phyloP scores from a whole-genome alignment of 2,888 invertebrate species.

The Ashinkailepas kermadecensis region DNA sequence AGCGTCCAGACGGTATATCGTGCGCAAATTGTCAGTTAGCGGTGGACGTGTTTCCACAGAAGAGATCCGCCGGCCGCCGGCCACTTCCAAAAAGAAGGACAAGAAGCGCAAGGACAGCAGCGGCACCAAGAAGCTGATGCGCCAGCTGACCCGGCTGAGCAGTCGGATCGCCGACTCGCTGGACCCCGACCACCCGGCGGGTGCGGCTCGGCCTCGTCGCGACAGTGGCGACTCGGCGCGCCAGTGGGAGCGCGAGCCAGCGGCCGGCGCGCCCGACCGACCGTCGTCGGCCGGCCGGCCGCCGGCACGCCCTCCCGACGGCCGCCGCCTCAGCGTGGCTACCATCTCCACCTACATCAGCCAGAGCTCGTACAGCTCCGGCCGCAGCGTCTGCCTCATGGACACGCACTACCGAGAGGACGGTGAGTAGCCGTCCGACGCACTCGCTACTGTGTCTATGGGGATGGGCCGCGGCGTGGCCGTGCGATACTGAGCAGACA shows the following conservation, averaged over 20 bases:
- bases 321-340: conserved; percentile 70
- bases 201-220: neutral
- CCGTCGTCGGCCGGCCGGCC: neutral
- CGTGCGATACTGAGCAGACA: too few relatives aligned
- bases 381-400: conserved; percentile 26
- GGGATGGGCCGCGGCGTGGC: too few relatives aligned
- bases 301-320: conserved; percentile 26
- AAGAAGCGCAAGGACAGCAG: conserved; percentile 45
- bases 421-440: neutral
- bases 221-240: neutral
- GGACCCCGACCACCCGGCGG: neutral
- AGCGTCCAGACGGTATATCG: too few relatives aligned
- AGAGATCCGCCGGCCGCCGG: neutral
- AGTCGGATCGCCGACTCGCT: conserved; percentile 14
- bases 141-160: conserved; percentile 45
- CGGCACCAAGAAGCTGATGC: conserved; percentile 40
- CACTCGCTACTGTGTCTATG: too few relatives aligned
- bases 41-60: too few relatives aligned
- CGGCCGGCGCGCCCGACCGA: neutral
- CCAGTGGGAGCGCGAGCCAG: too few relatives aligned
- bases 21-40: too few relatives aligned
- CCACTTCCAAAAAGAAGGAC: conserved; percentile 35
- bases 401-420: conserved; percentile 4
- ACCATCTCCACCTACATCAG: conserved; percentile 83
- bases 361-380: conserved; percentile 44